phyloP scores from a whole-genome alignment of 2,113 vertebrate genomes.

The Donacobius atricapilla region DNA sequence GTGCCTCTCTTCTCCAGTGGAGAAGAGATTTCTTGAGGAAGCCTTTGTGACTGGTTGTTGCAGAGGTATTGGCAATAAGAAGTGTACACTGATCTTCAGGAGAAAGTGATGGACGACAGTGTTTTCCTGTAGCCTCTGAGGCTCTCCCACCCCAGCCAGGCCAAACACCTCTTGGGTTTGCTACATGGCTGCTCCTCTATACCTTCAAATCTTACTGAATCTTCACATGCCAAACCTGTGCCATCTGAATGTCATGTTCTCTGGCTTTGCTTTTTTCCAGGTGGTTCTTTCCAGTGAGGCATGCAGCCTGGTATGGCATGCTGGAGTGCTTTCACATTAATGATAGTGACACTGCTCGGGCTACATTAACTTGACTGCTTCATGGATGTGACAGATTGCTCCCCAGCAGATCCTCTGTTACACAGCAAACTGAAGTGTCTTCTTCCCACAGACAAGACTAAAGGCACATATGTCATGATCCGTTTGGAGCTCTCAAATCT shows the following conservation, averaged over 20 bases:
- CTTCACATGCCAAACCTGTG: background rate
- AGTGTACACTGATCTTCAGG: background rate
- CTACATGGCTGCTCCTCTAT: background rate
- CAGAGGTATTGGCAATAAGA: background rate
- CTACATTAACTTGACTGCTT: background rate
- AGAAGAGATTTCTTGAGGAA: background rate
- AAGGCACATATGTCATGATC: background rate
- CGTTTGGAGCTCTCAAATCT: background rate
- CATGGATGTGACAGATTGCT: background rate
- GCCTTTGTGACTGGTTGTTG: background rate
- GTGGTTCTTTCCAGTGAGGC: background rate
- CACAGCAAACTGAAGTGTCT: background rate
- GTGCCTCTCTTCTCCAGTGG: background rate
- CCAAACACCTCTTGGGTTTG: background rate
- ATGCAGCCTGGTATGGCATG: background rate
- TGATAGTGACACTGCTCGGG: background rate
- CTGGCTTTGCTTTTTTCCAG: background rate
- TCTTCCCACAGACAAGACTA: background rate
- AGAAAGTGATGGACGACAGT: accelerated
- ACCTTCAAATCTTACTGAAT: background rate
- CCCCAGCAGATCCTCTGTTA: background rate
- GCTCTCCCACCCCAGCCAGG: background rate
- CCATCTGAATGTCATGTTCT: background rate
- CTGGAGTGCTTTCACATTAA: background rate
- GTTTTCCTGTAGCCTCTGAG: background rate